Base-by-base conservation (phyloP, 2,797 vertebrate genomes). In the Dermochelys coriacea region DNA sequence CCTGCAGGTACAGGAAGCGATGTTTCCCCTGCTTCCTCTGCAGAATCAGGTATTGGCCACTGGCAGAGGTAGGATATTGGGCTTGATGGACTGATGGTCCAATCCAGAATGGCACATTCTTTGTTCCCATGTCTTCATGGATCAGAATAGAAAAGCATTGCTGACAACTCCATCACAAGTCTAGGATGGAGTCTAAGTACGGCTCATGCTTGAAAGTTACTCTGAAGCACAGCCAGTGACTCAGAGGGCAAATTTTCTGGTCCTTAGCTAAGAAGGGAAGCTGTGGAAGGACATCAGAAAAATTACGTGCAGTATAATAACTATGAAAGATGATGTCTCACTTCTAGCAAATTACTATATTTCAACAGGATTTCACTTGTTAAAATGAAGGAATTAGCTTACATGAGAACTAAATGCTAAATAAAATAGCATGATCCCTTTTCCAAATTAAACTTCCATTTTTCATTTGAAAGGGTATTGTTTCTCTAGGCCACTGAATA, bases 321-420 rank as follows among this genome's bases (percentile, higher is more conserved):
- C 79, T 49, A 89, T 91, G 91, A 96, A 95, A 94, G 90, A 95
- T 34, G 93, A 86, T 93, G 71, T 91, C 92, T 97, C 61, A 16
- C 89, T 97, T 96, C 80, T 82, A 95, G 95, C 59, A 96, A 96
- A 98, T 97, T 54, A 78, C 90, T 97, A 11, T 88, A 74, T 94
- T 97, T 90, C 97, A 89, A 51, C 34, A 93, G 77, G 83, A 94
- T 95, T 96, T 96, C 86, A 93, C 82, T 96, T 93, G 45, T 92
- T 95, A 90, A 95, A 93, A 94, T 49, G 91, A 91, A 97, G 95
- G 85, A 57, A 95, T 96, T 97, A 97, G 95, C 89, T 23, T 5
- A 92, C 80, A 80, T 54, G 59, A 89, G 93, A 97, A 86, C 93
- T 81, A 68, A 86, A 71, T 79, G 82, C 78, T 89, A n/a, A n/a